These are phyloP conservation scores for Pipistrellus nathusii DNA, from an alignment of 2,797 vertebrate genomes.

Conservation along the genomic window DNA sequence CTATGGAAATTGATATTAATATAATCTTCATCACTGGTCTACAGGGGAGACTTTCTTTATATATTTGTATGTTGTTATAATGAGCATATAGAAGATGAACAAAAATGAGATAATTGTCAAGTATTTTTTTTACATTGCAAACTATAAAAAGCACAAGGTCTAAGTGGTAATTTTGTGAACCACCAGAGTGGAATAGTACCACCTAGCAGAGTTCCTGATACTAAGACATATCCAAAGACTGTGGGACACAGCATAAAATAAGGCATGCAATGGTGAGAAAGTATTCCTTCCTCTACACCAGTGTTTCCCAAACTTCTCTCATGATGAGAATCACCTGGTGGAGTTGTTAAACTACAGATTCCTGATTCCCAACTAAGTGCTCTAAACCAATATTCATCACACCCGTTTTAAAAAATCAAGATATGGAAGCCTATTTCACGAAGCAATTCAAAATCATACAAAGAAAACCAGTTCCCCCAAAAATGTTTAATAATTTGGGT, in stretches of 20 bases:
- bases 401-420: background rate
- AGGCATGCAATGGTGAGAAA: background rate
- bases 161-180: background rate
- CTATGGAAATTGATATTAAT: background rate
- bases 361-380: too few relatives aligned
- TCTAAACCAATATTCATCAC: background rate
- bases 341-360: too few relatives aligned
- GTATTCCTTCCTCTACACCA: background rate
- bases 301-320: too few relatives aligned
- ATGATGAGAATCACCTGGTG: too few relatives aligned
- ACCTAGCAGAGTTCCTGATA: background rate
- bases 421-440: slow-evolving; percentile 15
- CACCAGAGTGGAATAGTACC: background rate
- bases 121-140: background rate
- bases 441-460: slow-evolving; percentile 19
- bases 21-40: background rate
- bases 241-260: background rate
- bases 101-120: background rate
- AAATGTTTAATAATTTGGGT: slow-evolving; percentile 27
- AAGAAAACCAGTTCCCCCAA: slow-evolving; percentile 8
- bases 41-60: background rate
- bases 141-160: background rate
- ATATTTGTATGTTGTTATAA: background rate
- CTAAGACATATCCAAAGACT: background rate
- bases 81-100: background rate